Percentiles rank a stretch among this genome's conserved stretches.
phyloP scores from a whole-genome alignment of 2,797 vertebrate species.

The Mergus octosetaceus region DNA sequence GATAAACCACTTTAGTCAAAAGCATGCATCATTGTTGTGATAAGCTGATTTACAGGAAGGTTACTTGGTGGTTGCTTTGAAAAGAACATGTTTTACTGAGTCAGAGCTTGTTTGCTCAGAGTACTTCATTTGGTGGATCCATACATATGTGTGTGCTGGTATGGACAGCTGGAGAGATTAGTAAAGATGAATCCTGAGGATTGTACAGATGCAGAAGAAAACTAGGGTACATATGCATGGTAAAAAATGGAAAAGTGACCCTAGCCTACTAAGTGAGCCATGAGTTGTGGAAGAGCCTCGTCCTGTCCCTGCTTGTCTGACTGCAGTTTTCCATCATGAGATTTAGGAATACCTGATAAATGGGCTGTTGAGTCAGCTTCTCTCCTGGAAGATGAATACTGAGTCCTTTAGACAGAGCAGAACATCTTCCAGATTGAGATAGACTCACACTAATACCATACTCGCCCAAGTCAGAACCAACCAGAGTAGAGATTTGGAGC shows the following conservation, averaged over 20 bases:
- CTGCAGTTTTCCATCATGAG: fast-evolving
- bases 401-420: background rate
- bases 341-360: background rate
- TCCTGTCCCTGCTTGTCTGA: background rate
- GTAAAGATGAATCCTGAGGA: background rate
- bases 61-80: background rate
- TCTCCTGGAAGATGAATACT: background rate
- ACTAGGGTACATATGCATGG: fast-evolving
- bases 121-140: background rate
- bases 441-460: background rate
- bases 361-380: fast-evolving
- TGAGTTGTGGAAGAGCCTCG: fast-evolving
- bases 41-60: background rate
- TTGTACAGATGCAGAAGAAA: background rate
- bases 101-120: background rate
- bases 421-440: background rate
- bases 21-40: background rate
- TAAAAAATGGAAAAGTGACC: background rate
- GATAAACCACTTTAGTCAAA: background rate
- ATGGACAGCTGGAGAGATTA: background rate
- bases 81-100: background rate
- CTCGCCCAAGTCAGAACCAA: background rate
- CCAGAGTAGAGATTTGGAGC: background rate
- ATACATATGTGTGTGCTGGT: background rate
- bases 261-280: fast-evolving